Percentiles rank a stretch among this genome's conserved stretches.
Evolutionary conservation across 1,140 invertebrate genomes (phyloP).

Genomic region (Lasioglossum baleicum): DNA sequence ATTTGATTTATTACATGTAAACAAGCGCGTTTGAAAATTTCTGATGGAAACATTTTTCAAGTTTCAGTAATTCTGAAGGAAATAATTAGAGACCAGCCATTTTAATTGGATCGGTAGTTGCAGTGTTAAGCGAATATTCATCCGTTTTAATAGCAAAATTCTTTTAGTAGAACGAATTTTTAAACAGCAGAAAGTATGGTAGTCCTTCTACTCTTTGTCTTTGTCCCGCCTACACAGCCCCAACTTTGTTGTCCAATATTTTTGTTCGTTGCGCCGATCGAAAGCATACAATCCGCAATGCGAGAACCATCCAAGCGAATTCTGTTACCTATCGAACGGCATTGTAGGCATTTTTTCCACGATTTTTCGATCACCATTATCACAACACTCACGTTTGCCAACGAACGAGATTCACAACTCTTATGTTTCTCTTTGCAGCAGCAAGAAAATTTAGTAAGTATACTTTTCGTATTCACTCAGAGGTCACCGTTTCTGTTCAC

Average conservation of each 20-base stretch:
- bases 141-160: no score
- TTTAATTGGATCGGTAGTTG: no score
- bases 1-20: no score
- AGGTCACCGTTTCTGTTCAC: conserved; percentile 39
- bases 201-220: background rate
- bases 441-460: conserved; percentile 88
- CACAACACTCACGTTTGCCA: conserved; percentile 5
- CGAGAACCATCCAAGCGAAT: conserved; percentile 13
- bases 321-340: conserved; percentile 34
- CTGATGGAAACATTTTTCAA: no score
- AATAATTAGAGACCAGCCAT: no score
- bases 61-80: no score
- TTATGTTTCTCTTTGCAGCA: conserved; percentile 84
- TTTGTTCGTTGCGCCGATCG: conserved; percentile 3
- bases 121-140: no score
- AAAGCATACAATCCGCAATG: background rate
- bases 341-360: background rate
- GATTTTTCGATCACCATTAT: background rate
- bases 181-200: no score
- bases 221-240: background rate
- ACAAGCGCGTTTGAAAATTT: no score
- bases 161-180: no score
- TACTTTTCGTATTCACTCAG: conserved; percentile 60
- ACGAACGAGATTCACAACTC: conserved; percentile 52
- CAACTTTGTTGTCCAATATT: conserved; percentile 6